Evolutionary conservation across 2,113 vertebrate species (phyloP), one percentile per base, ranked within the genome.

Genomic region (Cardinalis cardinalis): DNA sequence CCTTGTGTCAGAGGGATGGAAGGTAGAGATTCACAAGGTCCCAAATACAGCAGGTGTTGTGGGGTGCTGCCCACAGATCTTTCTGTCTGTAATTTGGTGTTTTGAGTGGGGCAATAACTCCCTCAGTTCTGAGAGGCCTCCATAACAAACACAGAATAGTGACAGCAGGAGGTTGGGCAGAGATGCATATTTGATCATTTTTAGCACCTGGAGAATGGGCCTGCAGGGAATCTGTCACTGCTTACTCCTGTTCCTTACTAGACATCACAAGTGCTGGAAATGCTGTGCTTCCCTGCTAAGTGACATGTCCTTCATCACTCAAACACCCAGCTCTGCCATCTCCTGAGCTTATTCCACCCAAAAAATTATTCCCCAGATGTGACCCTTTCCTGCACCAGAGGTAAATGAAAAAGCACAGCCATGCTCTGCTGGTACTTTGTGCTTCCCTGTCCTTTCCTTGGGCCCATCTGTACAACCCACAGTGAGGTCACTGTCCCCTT

Each of bases 381-480:
- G 23, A 44, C 51, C 8, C 0, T 49, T 46, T 40, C 17, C 77
- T 69, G n/a, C 9, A 26, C 4, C 32, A 59, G 51, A 59, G 24
- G 10, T 2, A 7, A 52, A 48, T 28, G 31, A 1, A 26, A n/a
- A 60, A 78, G 43, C 61, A 32, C 18, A 36, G 2, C 17, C 12
- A 2, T 3, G 23, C 15, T 72, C 76, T 69, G 19, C 1, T 8
- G 23, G 66, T 7, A 1, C 63, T 34, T 56, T 10, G 51, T 7
- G 5, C 21, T 32, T 52, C 49, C 32, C 23, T 7, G 8, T 8
- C 49, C 69, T 70, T 36, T 18, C 24, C 36, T 60, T 4, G 51
- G 46, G 28, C 6, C 28, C 28, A 2, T 14, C 28, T 60, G 21
- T 14, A 7, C 14, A 25, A 0, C 28, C 29, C 7, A 0, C 34